Conservation (phyloP, 2,888 invertebrate genomes). For the Calliopum simillimum region DNA sequence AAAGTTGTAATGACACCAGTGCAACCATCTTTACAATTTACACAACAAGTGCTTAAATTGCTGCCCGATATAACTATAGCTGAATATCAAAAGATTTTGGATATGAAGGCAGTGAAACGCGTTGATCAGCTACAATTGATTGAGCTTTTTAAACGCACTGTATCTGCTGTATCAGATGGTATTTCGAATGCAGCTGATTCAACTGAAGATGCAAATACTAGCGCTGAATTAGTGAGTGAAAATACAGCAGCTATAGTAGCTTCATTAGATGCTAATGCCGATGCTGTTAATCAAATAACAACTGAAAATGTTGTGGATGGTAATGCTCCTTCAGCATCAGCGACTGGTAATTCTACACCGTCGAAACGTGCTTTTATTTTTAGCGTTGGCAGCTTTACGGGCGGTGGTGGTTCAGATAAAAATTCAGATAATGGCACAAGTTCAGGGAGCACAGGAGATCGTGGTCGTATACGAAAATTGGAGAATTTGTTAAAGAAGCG, state of each 20-base stretch:
- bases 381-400: constrained; percentile 62
- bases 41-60: constrained; percentile 89
- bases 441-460: constrained; percentile 58
- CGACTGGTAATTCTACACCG: constrained; percentile 48
- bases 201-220: constrained; percentile 31
- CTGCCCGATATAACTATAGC: constrained; percentile 88
- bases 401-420: constrained; percentile 52
- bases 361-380: constrained; percentile 64
- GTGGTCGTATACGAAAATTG: constrained; percentile 70
- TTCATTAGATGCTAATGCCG: constrained; percentile 3
- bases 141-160: constrained; percentile 71
- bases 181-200: background rate
- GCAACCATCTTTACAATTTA: constrained; percentile 83
- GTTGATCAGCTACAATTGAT: constrained; percentile 71
- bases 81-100: constrained; percentile 94
- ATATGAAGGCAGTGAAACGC: constrained; percentile 88
- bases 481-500: constrained; percentile 72
- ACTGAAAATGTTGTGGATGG: constrained; percentile 9
- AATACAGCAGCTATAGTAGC: constrained; percentile 8
- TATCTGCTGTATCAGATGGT: constrained; percentile 49
- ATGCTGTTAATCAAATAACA: background rate
- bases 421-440: constrained; percentile 55
- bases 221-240: constrained; percentile 18
- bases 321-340: background rate
- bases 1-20: constrained; percentile 96